phyloP scores from a whole-genome alignment of 53 echinoderm and acorn worm genomes.

The Holothuria leucospilota region DNA sequence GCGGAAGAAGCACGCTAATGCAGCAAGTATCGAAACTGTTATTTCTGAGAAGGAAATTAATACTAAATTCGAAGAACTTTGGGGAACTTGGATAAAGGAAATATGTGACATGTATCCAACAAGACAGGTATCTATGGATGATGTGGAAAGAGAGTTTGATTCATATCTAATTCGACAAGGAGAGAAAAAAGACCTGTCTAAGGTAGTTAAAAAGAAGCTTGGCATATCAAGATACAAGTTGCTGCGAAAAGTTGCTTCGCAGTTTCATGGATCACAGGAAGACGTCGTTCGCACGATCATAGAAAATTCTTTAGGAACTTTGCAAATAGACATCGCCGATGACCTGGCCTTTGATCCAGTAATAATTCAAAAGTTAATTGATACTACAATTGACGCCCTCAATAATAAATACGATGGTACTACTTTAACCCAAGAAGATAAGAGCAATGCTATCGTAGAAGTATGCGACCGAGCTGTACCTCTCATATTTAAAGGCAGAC shows the following conservation, averaged over 20 bases:
- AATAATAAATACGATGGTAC: background rate
- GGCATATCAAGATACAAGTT: background rate
- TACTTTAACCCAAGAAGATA: conserved; percentile 16
- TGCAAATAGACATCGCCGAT: conserved; percentile 9
- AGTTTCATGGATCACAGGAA: background rate
- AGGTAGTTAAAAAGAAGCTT: conserved; percentile 7
- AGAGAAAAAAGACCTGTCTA: conserved; percentile 11
- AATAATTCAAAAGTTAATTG: conserved; percentile 36
- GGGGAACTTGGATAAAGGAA: conserved; percentile 10
- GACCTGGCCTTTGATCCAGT: conserved; percentile 37
- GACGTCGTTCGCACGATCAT: conserved; percentile 17
- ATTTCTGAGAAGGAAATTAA: background rate
- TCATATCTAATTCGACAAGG: background rate
- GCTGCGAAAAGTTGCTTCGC: background rate
- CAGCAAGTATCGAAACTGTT: background rate
- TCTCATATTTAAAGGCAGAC: conserved; percentile 1
- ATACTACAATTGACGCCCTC: background rate
- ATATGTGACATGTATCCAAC: conserved; percentile 14
- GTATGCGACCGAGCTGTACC: conserved; percentile 33
- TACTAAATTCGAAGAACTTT: conserved; percentile 17
- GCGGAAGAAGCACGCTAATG: background rate
- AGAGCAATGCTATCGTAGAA: background rate
- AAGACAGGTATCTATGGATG: background rate
- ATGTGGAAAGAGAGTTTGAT: conserved; percentile 27
- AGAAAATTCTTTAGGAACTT: background rate